Conservation (phyloP, 2,797 vertebrate species). For the Ctenopoma kingsleyae region DNA sequence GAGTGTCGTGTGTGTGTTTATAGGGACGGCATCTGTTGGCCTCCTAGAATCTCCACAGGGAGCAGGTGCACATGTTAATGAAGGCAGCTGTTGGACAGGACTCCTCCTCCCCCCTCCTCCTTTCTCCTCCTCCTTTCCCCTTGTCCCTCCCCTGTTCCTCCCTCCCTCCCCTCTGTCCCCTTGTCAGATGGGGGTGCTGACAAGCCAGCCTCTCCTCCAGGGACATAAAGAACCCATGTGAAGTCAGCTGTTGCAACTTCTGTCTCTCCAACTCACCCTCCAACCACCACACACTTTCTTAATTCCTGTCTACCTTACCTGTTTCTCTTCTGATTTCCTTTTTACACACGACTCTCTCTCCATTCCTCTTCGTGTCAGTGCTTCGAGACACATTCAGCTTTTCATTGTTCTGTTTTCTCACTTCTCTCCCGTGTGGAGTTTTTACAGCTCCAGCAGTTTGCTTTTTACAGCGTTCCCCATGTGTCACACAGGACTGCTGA, state of each 20-base stretch:
- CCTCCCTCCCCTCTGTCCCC: slow-evolving; percentile 65
- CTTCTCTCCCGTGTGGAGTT: slow-evolving; percentile 15
- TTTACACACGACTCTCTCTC: background rate
- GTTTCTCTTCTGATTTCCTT: slow-evolving; percentile 45
- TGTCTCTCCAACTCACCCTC: slow-evolving; percentile 41
- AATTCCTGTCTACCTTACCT: slow-evolving; percentile 55
- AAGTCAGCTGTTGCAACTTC: slow-evolving; percentile 83
- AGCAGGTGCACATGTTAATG: slow-evolving; percentile 94
- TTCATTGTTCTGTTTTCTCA: slow-evolving; percentile 8
- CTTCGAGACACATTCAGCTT: background rate
- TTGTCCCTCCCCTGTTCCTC: slow-evolving; percentile 22
- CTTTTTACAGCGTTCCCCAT: slow-evolving; percentile 59
- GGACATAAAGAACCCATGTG: slow-evolving; percentile 79
- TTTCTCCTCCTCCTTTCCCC: slow-evolving; percentile 28
- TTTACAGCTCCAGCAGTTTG: slow-evolving; percentile 49
- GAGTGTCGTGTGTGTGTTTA: slow-evolving; percentile 69
- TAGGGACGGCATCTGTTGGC: slow-evolving; percentile 86
- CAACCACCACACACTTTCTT: slow-evolving; percentile 25
- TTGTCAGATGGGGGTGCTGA: slow-evolving; percentile 76
- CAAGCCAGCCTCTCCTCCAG: slow-evolving; percentile 75
- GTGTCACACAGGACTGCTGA: slow-evolving; percentile 70
- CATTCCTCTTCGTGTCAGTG: background rate
- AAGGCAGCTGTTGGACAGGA: slow-evolving; percentile 87
- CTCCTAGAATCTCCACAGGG: slow-evolving; percentile 87
- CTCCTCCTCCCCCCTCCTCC: slow-evolving; percentile 62